Evolutionary conservation across 2,113 vertebrate genomes (phyloP), one percentile per base, ranked within the genome.

Genomic region (Paramisgurnus dabryanus): DNA sequence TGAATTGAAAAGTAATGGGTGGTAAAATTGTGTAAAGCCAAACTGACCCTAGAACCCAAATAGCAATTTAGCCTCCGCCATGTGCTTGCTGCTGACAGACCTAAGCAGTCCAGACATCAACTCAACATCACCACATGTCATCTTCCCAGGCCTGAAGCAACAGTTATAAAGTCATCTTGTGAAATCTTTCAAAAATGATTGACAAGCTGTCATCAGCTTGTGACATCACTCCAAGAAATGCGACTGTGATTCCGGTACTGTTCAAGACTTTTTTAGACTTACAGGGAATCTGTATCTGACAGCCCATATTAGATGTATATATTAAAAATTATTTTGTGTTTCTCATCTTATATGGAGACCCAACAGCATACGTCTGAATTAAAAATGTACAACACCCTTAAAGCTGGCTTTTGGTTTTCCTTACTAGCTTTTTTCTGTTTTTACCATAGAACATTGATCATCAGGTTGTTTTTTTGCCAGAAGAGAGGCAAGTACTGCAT

Each of bases 301-400:
- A 85, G 76, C 80, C 80, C 41, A 49, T 67, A 67, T 76, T 47
- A 47, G 45, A 47, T n/a, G n/a, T n/a, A n/a, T 47, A 84, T 85
- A 87, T 85, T 81, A 87, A 84, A 78, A 75, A 86, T 75, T 85
- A 61, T 79, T 60, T 82, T 75, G 27, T 60, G 81, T 50, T 67
- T 69, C 45, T 68, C 74, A 64, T 15, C 12, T 76, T 70, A 72
- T 41, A 61, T 71, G 8, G 40, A 79, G 71, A 73, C 67, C 75
- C 50, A 60, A 40, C 58, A 50, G 41, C 12, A 15, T 63, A 68
- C 17, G 4, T 50, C 61, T 60, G 11, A 45, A 45, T 57, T 39
- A 27, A 10, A 55, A 10, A 55, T 67, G n/a, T 58, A 47, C 43
- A 34, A 39, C 45, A 61, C 49, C 40, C 10, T 55, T 73, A 67